Evolutionary conservation across 2,888 invertebrate genomes (phyloP).

Genomic region (Liopterus haemorrhoidalis): DNA sequence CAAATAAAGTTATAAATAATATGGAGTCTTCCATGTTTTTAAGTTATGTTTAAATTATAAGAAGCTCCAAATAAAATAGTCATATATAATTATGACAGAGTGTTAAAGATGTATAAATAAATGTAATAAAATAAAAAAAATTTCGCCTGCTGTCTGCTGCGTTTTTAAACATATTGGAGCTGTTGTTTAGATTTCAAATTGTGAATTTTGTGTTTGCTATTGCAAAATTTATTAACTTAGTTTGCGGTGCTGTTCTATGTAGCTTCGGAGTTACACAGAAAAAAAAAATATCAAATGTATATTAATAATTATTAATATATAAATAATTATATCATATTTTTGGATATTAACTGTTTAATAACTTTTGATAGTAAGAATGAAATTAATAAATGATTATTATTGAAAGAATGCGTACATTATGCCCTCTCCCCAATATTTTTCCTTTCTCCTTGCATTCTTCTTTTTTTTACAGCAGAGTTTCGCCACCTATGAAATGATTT

Average conservation of each 20-base stretch:
- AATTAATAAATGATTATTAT: conserved; percentile 20
- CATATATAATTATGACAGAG: too few relatives aligned
- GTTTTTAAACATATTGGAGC: conserved; percentile 7
- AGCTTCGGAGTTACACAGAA: conserved; percentile 19
- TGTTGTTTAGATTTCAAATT: conserved; percentile 10
- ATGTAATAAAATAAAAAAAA: too few relatives aligned
- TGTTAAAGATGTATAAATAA: too few relatives aligned
- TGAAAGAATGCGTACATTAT: not conserved
- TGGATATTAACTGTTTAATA: conserved; percentile 25
- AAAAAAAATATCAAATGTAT: conserved; percentile 19
- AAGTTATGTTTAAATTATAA: conserved; percentile 4
- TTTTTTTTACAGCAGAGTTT: too few relatives aligned
- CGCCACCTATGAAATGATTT: too few relatives aligned
- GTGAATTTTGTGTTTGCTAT: conserved; percentile 12
- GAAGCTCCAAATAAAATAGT: conserved; percentile 15
- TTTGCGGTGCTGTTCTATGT: conserved; percentile 21
- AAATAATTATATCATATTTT: conserved; percentile 19
- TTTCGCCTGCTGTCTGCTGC: not conserved
- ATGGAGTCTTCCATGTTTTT: conserved; percentile 21
- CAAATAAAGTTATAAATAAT: conserved; percentile 16
- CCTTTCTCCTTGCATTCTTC: not conserved
- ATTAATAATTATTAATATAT: too few relatives aligned
- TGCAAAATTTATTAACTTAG: conserved; percentile 23
- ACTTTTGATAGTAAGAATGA: conserved; percentile 23
- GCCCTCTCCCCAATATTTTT: conserved; percentile 1